Conservation (phyloP, 92 coral and sea anemone genomes). For the Meandrina meandrites region DNA sequence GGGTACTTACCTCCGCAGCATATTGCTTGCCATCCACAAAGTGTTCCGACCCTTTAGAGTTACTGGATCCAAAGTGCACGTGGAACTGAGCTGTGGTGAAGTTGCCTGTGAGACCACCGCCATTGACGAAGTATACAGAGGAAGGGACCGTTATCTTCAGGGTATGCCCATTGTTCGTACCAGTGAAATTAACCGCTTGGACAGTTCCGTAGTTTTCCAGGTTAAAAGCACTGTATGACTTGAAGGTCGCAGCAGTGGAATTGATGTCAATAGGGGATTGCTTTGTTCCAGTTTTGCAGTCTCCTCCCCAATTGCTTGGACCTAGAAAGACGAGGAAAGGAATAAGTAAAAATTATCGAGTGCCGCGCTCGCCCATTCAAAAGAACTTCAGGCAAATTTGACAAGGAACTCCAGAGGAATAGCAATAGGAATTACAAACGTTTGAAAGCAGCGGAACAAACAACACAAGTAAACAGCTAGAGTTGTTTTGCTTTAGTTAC, state of each 20-base stretch:
- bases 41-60: constrained; percentile 68
- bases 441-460: too few species aligned
- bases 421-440: too few species aligned
- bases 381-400: not conserved
- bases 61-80: constrained; percentile 64
- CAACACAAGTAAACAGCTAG: too few species aligned
- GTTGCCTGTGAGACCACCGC: constrained; percentile 53
- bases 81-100: constrained; percentile 48
- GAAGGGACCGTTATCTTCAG: constrained; percentile 2
- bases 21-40: constrained; percentile 48
- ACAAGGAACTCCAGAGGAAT: too few species aligned
- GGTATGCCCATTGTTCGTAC: constrained; percentile 37
- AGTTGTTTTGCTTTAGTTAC: too few species aligned
- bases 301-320: constrained; percentile 44
- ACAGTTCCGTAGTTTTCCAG: constrained; percentile 7
- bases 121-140: constrained; percentile 33
- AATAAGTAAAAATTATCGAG: not conserved
- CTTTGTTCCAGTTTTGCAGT: constrained; percentile 1
- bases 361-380: not conserved
- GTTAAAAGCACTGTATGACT: constrained; percentile 10
- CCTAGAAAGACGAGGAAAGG: constrained; percentile 21
- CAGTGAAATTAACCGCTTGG: constrained; percentile 11
- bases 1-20: constrained; percentile 77
- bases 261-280: constrained; percentile 62
- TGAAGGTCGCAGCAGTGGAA: constrained; percentile 8